These are phyloP conservation scores for Tragelaphus imberbis DNA, from an alignment of 2,113 vertebrate genomes.

Conservation along the genomic window DNA sequence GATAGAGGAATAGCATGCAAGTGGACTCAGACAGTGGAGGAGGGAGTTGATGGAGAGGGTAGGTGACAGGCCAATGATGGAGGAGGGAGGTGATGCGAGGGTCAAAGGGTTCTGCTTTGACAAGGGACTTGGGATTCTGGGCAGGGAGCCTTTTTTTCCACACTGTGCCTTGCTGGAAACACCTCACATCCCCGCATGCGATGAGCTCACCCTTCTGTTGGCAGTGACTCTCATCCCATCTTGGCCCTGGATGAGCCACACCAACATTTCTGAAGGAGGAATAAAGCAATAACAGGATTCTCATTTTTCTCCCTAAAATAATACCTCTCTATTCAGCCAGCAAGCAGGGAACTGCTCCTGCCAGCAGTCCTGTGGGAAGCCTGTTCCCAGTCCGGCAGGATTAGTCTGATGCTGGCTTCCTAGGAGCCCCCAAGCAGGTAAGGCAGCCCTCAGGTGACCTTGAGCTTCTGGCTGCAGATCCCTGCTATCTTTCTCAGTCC, in stretches of 20 bases:
- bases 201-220: slow-evolving; percentile 78
- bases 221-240: slow-evolving; percentile 17
- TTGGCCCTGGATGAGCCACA: slow-evolving; percentile 62
- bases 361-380: slow-evolving; percentile 50
- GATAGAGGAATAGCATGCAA: background rate
- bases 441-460: background rate
- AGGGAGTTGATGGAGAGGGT: background rate
- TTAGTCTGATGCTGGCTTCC: background rate
- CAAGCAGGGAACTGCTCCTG: slow-evolving; percentile 34
- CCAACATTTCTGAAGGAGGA: slow-evolving; percentile 70
- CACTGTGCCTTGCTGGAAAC: slow-evolving; percentile 62
- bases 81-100: background rate
- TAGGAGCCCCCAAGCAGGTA: background rate
- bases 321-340: slow-evolving; percentile 60
- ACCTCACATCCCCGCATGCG: slow-evolving; percentile 24
- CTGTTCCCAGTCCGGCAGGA: slow-evolving; percentile 6
- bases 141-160: slow-evolving; percentile 1
- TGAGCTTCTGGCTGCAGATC: background rate
- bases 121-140: background rate
- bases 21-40: background rate
- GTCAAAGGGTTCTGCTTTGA: slow-evolving; percentile 6
- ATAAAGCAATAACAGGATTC: slow-evolving; percentile 70
- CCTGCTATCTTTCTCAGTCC: background rate
- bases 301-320: slow-evolving; percentile 79
- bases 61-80: background rate